phyloP scores from a whole-genome alignment of 2,797 vertebrate genomes.

The Xenops minutus region DNA sequence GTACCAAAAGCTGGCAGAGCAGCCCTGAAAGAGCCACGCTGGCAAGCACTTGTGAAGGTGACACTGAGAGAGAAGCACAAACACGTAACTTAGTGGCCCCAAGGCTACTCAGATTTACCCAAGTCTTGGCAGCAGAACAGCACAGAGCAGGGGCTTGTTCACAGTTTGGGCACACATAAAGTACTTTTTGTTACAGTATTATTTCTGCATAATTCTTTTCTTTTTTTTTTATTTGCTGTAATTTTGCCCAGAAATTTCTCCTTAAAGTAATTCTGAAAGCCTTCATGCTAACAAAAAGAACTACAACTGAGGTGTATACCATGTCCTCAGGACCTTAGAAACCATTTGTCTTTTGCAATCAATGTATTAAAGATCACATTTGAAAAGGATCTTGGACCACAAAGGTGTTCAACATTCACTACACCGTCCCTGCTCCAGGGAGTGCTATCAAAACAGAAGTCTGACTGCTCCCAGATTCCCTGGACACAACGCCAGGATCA shows the following conservation, averaged over 20 bases:
- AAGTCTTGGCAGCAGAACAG: rapidly evolving
- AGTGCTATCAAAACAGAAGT: neutral
- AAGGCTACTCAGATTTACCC: neutral
- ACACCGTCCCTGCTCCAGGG: neutral
- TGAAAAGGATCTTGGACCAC: neutral
- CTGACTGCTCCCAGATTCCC: neutral
- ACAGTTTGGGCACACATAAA: neutral
- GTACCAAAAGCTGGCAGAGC: neutral
- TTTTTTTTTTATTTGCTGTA: neutral
- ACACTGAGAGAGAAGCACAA: neutral
- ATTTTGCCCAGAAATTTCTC: neutral
- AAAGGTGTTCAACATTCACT: neutral
- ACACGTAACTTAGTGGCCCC: neutral
- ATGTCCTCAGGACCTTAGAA: neutral
- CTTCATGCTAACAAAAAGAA: neutral
- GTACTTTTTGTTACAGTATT: neutral
- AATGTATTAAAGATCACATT: neutral
- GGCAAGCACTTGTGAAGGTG: neutral
- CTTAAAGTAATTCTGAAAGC: neutral
- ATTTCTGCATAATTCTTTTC: neutral
- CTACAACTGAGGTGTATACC: neutral
- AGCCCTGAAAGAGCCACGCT: neutral
- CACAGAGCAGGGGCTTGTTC: neutral
- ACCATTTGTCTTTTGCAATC: neutral
- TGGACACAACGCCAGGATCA: neutral